Evolutionary conservation across 2,797 vertebrate genomes (phyloP), one percentile per base, ranked within the genome.

Genomic region (Chromis chromis): DNA sequence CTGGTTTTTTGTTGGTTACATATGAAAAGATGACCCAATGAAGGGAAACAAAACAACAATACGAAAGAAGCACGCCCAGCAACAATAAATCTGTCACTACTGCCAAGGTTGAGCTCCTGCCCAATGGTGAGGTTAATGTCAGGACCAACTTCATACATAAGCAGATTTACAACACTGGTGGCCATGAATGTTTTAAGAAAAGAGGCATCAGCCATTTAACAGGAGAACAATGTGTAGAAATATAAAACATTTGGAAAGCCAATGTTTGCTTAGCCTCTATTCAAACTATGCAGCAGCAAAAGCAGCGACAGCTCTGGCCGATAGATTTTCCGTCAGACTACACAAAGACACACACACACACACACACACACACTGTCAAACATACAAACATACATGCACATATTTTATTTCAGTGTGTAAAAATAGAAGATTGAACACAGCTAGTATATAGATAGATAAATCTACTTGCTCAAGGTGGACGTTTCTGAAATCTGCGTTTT

Each of bases 351-450:
- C 67, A 85, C 85, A 77, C 55, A 65, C 48, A 80, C 52, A 53
- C 22, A 54, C 33, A 78, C 27, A 74, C 83, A 71, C 75, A 71
- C 75, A 79, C 80, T n/a, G 27, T 76, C 87, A 86, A 86, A 84
- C 87, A 79, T 56, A 88, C 80, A 81, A 74, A 91, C 88, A 89
- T 55, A 88, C 89, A 92, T 89, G 88, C 90, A 90, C 76, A 82
- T 76, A 81, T 74, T 82, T 82, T 88, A 84, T 70, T 86, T 87
- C 64, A 86, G 85, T 86, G 86, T 92, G 92, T 90, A 93, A 94
- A 92, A 93, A 91, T 92, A 94, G 87, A 91, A 86, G 84, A 91
- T 87, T 91, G 78, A 89, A 90, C 88, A 92, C 88, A 92, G 87
- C 86, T 90, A 88, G 76, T 78, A 81, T 79, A 87, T 80, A 76